A percentile compares a stretch with the other conserved stretches of the same genome.
These are phyloP conservation scores for Hypercompe scribonia DNA, from an alignment of 2,888 invertebrate genomes.

Conservation along the genomic window DNA sequence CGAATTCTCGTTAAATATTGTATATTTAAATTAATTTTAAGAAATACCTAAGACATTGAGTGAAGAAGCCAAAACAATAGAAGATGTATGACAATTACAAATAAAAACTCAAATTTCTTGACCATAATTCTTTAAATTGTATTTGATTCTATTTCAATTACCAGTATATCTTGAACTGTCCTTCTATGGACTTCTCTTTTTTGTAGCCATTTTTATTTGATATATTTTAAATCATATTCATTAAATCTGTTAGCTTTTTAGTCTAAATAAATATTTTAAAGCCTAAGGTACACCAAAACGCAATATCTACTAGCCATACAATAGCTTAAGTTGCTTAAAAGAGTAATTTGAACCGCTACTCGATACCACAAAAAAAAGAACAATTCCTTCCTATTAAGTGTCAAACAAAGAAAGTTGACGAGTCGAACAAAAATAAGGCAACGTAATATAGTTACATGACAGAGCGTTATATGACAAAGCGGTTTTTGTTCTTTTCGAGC, in stretches of 20 bases:
- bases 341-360: constrained; percentile 9
- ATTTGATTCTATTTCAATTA: neutral
- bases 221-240: neutral
- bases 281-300: neutral
- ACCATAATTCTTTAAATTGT: neutral
- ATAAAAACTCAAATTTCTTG: neutral
- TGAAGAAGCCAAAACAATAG: neutral
- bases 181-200: neutral
- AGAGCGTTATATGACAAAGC: constrained; percentile 21
- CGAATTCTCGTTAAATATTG: neutral
- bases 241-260: neutral
- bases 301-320: neutral
- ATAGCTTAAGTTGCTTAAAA: neutral
- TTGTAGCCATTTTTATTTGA: neutral
- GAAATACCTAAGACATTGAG: neutral
- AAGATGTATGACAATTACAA: neutral
- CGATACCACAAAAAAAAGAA: constrained; percentile 24
- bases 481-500: constrained; percentile 57
- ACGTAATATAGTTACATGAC: constrained; percentile 30
- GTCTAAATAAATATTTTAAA: neutral
- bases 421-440: constrained; percentile 26
- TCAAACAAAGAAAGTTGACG: constrained; percentile 34
- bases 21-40: neutral
- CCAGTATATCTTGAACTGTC: neutral
- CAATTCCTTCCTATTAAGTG: constrained; percentile 25